Evolutionary conservation across 2,113 vertebrate genomes (phyloP).

Genomic region (Trinectes maculatus): DNA sequence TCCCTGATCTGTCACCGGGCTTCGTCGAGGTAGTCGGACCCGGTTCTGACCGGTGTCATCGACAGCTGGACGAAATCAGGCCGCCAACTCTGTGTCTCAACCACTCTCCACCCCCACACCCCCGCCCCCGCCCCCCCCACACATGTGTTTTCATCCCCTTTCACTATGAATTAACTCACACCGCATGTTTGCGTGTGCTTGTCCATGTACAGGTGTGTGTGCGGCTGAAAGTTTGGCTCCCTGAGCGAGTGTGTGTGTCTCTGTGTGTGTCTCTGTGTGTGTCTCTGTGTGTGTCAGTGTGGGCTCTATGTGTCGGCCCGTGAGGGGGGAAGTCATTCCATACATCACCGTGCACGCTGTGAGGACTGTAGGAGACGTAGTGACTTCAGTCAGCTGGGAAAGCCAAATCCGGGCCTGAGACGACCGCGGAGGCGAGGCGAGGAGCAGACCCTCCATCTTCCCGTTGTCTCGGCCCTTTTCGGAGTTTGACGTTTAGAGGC

Average conservation of each 20-base stretch:
- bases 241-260: constrained; percentile 5
- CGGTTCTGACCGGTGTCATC: constrained; percentile 44
- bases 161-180: constrained; percentile 69
- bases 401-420: constrained; percentile 35
- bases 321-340: constrained; percentile 25
- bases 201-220: constrained; percentile 60
- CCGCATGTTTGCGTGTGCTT: constrained; percentile 53
- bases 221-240: constrained; percentile 50
- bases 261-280: constrained; percentile 7
- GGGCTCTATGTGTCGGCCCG: constrained; percentile 27
- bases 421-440: constrained; percentile 15
- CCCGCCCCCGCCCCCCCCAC: too few species aligned
- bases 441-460: constrained; percentile 49
- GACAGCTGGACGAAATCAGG: constrained; percentile 54
- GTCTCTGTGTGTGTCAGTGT: constrained; percentile 29
- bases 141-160: constrained; percentile 50
- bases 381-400: constrained; percentile 37
- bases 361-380: constrained; percentile 57
- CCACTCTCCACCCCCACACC: constrained; percentile 58
- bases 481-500: constrained; percentile 69
- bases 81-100: constrained; percentile 62
- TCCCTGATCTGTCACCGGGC: constrained; percentile 33
- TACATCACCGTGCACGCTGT: constrained; percentile 57
- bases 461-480: constrained; percentile 46
- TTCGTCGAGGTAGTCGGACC: constrained; percentile 45